Evolutionary conservation across 1,140 invertebrate species (phyloP).

Genomic region (Lasioglossum baleicum): DNA sequence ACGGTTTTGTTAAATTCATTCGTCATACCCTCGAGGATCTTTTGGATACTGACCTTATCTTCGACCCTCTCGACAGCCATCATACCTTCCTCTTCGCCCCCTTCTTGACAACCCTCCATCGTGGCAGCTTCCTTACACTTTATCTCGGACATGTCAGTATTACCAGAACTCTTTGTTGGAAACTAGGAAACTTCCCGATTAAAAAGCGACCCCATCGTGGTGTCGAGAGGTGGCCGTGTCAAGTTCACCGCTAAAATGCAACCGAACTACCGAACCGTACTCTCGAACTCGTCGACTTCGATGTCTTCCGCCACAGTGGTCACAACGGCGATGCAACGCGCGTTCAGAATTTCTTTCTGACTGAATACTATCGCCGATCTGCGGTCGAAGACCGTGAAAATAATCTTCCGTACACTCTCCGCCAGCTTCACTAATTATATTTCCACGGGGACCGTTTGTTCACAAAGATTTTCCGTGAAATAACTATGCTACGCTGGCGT

Average conservation of each 20-base stretch:
- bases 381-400: slow-evolving; percentile 15
- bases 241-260: neutral
- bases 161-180: slow-evolving; percentile 23
- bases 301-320: slow-evolving; percentile 39
- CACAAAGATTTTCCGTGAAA: slow-evolving; percentile 30
- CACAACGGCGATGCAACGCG: neutral
- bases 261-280: neutral
- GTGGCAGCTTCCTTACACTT: slow-evolving; percentile 61
- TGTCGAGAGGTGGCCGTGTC: neutral
- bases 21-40: slow-evolving; percentile 80
- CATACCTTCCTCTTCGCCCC: slow-evolving; percentile 66
- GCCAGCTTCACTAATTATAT: slow-evolving; percentile 38
- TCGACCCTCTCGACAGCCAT: slow-evolving; percentile 65
- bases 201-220: slow-evolving; percentile 14
- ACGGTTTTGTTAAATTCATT: slow-evolving; percentile 78
- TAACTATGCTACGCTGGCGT: slow-evolving; percentile 54
- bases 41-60: slow-evolving; percentile 75
- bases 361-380: slow-evolving; percentile 29
- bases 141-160: slow-evolving; percentile 61
- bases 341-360: slow-evolving; percentile 36
- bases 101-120: slow-evolving; percentile 68
- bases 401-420: slow-evolving; percentile 9
- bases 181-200: slow-evolving; percentile 28
- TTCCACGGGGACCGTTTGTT: slow-evolving; percentile 35
- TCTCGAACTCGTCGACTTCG: slow-evolving; percentile 10